Conservation (phyloP, 2,888 invertebrate genomes). For the Ditylenchus weischeri region DNA sequence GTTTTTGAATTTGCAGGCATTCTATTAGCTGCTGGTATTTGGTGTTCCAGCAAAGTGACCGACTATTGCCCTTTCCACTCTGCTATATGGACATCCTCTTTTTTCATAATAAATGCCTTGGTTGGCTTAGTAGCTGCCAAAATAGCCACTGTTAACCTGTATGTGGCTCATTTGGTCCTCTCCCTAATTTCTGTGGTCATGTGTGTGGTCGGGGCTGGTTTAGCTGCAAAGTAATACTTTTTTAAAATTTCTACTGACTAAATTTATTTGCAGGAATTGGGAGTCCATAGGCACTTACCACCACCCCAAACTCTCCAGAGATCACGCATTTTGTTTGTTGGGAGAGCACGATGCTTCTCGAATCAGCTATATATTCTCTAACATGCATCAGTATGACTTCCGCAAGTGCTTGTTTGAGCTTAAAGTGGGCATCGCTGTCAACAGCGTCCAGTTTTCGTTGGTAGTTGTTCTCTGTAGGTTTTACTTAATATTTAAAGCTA, state of each 20-base stretch:
- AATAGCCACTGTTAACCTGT: slow-evolving; percentile 46
- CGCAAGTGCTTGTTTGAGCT: slow-evolving; percentile 36
- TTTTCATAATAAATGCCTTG: slow-evolving; percentile 44
- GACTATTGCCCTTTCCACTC: slow-evolving; percentile 58
- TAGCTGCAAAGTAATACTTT: slow-evolving; percentile 40
- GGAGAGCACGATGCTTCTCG: slow-evolving; percentile 53
- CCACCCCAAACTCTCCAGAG: slow-evolving; percentile 49
- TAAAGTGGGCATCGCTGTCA: slow-evolving; percentile 54
- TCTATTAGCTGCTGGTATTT: slow-evolving; percentile 51
- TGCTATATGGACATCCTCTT: slow-evolving; percentile 52
- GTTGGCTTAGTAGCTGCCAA: slow-evolving; percentile 48
- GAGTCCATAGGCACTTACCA: slow-evolving; percentile 27
- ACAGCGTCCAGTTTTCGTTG: slow-evolving; percentile 52
- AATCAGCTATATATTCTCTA: slow-evolving; percentile 53
- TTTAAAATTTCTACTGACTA: background rate
- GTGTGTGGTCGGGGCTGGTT: slow-evolving; percentile 46
- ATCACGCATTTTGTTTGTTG: slow-evolving; percentile 51
- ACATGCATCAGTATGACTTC: slow-evolving; percentile 51
- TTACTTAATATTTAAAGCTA: no score
- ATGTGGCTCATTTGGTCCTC: slow-evolving; percentile 54
- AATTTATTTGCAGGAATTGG: slow-evolving; percentile 20
- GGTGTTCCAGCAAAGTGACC: slow-evolving; percentile 49
- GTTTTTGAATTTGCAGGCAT: slow-evolving; percentile 36
- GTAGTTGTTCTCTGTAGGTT: slow-evolving; percentile 29
- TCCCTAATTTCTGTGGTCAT: slow-evolving; percentile 53